A percentile compares a stretch with the other conserved stretches of the same genome.
Conservation (phyloP, 2,113 vertebrate genomes). For the Mustela lutreola region DNA sequence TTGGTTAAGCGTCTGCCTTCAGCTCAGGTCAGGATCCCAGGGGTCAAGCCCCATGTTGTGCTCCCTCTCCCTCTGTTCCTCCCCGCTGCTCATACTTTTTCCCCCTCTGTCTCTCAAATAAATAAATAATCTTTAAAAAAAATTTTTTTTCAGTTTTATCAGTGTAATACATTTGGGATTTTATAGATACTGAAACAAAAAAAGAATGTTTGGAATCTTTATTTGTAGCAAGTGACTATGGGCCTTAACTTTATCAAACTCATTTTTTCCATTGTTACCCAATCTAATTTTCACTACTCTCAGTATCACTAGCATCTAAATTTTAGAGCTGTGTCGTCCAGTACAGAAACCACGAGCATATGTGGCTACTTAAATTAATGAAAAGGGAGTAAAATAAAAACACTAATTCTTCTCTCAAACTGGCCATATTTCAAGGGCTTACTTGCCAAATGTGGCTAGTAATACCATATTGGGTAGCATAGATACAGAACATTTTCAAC, state of each 20-base stretch:
- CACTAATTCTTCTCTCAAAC: neutral
- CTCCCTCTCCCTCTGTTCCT: neutral
- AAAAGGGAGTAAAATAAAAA: constrained; percentile 52
- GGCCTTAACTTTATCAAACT: constrained; percentile 51
- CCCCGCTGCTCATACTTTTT: neutral
- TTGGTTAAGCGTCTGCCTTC: neutral
- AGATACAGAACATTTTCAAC: constrained; percentile 23
- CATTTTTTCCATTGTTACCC: neutral
- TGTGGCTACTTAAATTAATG: constrained; percentile 50
- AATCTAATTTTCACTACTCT: constrained; percentile 28
- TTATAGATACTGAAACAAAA: constrained; percentile 48
- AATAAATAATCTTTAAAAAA: neutral
- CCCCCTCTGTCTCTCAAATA: neutral
- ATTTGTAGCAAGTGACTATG: neutral
- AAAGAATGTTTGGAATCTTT: constrained; percentile 34
- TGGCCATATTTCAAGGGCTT: constrained; percentile 10
- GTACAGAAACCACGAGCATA: neutral
- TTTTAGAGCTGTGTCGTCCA: constrained; percentile 43
- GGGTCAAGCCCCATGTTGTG: neutral
- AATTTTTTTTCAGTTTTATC: neutral
- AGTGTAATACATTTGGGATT: constrained; percentile 11
- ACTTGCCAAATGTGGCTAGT: constrained; percentile 6
- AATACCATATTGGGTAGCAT: neutral
- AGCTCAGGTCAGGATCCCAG: neutral
- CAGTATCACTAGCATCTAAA: neutral